These are phyloP conservation scores for Xiphophorus birchmanni DNA, from an alignment of 2,797 vertebrate genomes.

Conservation along the genomic window DNA sequence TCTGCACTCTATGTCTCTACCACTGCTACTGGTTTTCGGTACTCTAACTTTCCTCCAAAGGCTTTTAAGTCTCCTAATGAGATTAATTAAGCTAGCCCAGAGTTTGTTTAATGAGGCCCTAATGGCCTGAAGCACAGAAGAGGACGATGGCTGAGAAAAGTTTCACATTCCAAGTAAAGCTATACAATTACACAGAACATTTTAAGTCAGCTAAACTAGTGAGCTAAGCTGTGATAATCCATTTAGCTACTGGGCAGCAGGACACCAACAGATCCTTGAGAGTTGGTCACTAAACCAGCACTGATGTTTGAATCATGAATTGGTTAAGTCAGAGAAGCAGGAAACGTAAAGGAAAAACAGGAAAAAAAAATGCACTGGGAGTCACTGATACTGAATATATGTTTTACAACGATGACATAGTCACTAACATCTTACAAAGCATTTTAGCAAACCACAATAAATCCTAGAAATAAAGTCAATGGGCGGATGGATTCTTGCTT, in stretches of 20 bases:
- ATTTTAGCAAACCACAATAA: conserved; percentile 1
- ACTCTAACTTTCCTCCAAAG: conserved; percentile 37
- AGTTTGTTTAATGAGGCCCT: conserved; percentile 73
- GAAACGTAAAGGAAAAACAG: neutral
- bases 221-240: conserved; percentile 41
- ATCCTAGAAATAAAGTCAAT: neutral
- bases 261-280: neutral
- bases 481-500: neutral
- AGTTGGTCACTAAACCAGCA: conserved; percentile 5
- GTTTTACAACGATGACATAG: neutral
- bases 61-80: conserved; percentile 73
- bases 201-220: conserved; percentile 43
- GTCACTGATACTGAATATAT: neutral
- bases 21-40: neutral
- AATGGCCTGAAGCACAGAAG: conserved; percentile 60
- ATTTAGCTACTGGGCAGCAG: conserved; percentile 26
- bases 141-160: conserved; percentile 38
- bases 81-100: conserved; percentile 76
- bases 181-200: conserved; percentile 17
- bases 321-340: neutral
- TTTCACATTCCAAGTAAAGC: conserved; percentile 36
- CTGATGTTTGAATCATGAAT: neutral
- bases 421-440: neutral
- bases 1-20: conserved; percentile 28
- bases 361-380: neutral